Evolutionary conservation across 2,888 invertebrate genomes (phyloP).

Genomic region (Silvanus unidentatus): DNA sequence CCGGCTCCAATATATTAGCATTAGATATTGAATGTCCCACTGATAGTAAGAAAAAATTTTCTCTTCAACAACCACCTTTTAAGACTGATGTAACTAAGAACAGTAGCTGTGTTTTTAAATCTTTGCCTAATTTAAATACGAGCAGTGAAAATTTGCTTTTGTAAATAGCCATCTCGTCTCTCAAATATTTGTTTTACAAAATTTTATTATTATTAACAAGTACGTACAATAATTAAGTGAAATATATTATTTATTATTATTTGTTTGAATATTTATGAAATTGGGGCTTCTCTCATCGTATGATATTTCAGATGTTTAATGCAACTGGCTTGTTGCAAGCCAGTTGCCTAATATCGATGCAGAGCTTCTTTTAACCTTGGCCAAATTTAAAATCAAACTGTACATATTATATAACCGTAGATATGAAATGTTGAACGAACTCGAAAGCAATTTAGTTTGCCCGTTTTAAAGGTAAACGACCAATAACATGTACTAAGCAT

Average conservation of each 20-base stretch:
- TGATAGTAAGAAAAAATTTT: slow-evolving; percentile 35
- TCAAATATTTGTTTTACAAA: slow-evolving; percentile 20
- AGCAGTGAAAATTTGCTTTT: slow-evolving; percentile 60
- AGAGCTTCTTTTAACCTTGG: no score
- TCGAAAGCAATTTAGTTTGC: no score
- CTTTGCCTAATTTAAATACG: slow-evolving; percentile 67
- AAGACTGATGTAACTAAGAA: slow-evolving; percentile 38
- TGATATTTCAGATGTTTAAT: no score
- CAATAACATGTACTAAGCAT: no score
- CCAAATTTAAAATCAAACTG: no score
- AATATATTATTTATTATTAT: slow-evolving; percentile 4
- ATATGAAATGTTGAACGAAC: no score
- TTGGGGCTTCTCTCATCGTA: no score
- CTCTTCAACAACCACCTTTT: slow-evolving; percentile 27
- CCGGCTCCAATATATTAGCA: slow-evolving; percentile 45
- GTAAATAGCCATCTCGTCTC: no score
- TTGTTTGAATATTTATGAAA: background rate
- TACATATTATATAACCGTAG: no score
- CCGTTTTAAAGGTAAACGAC: no score
- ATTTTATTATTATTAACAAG: slow-evolving; percentile 2
- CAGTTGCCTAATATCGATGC: no score
- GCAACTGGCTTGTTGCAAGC: no score
- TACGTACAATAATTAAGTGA: slow-evolving; percentile 3
- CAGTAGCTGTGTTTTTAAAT: slow-evolving; percentile 50
- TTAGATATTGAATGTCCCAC: slow-evolving; percentile 46